Percentiles rank a stretch among this genome's conserved stretches.
phyloP scores from a whole-genome alignment of 2,888 invertebrate species.

The Epiperipatus broadwayi region DNA sequence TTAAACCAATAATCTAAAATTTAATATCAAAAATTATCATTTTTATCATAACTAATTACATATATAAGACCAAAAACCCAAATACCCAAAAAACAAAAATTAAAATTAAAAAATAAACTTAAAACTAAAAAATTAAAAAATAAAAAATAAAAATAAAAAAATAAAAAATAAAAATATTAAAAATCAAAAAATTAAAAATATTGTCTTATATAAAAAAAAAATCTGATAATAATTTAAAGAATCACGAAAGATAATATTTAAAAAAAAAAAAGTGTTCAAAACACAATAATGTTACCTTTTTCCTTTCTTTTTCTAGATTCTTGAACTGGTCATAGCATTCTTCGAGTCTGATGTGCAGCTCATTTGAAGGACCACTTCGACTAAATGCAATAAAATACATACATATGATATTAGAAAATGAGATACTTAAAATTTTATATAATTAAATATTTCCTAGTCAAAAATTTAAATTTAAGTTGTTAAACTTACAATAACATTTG shows the following conservation, averaged over 20 bases:
- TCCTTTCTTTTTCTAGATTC: slow-evolving; percentile 54
- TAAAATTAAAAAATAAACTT: neutral
- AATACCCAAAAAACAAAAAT: slow-evolving; percentile 15
- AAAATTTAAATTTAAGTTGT: no score
- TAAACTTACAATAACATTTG: no score
- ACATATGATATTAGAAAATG: slow-evolving; percentile 6
- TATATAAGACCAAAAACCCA: no score
- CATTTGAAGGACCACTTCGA: no score
- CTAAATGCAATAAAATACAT: slow-evolving; percentile 1
- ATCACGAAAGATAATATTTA: neutral
- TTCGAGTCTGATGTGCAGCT: slow-evolving; percentile 49
- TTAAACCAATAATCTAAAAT: no score
- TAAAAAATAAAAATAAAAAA: neutral
- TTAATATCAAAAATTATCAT: no score
- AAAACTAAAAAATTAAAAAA: slow-evolving; percentile 7
- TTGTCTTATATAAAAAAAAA: slow-evolving; percentile 6
- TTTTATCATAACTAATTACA: no score
- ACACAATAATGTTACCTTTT: slow-evolving; percentile 36
- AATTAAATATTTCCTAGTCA: no score
- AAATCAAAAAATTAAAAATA: slow-evolving; percentile 6
- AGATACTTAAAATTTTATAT: no score
- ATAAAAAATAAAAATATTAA: neutral
- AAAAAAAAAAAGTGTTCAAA: slow-evolving; percentile 3
- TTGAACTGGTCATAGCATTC: slow-evolving; percentile 61
- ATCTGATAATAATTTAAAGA: neutral